Evolutionary conservation across 2,797 vertebrate genomes (phyloP).

Genomic region (Prionace glauca): DNA sequence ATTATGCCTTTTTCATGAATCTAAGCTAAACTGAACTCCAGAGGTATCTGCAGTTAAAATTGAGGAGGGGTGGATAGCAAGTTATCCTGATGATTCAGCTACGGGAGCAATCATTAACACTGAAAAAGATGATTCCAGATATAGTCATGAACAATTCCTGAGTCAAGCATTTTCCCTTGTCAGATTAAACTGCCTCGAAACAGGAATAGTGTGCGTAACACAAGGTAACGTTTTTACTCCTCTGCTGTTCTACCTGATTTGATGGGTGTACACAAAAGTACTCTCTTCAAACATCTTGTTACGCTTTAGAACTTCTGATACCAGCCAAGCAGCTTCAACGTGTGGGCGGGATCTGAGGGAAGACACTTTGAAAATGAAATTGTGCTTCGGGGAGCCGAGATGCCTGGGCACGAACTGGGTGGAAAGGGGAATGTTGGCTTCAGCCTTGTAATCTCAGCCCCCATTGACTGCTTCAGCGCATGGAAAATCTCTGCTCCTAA

Average conservation of each 20-base stretch:
- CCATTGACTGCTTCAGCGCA: neutral
- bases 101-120: neutral
- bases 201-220: neutral
- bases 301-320: neutral
- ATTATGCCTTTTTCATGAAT: neutral
- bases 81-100: neutral
- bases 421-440: neutral
- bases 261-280: neutral
- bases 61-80: neutral
- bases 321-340: neutral
- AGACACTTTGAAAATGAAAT: neutral
- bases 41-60: neutral
- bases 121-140: neutral
- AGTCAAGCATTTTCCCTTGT: neutral
- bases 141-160: neutral
- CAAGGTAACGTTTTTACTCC: neutral
- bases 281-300: neutral
- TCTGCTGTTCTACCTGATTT: neutral
- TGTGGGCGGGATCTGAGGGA: neutral
- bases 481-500: neutral
- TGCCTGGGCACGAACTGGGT: neutral
- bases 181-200: neutral
- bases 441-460: neutral
- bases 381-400: neutral
- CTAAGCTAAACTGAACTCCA: neutral